These are phyloP conservation scores for Ctenomys sociabilis DNA, from an alignment of 2,113 vertebrate species.

Conservation along the genomic window DNA sequence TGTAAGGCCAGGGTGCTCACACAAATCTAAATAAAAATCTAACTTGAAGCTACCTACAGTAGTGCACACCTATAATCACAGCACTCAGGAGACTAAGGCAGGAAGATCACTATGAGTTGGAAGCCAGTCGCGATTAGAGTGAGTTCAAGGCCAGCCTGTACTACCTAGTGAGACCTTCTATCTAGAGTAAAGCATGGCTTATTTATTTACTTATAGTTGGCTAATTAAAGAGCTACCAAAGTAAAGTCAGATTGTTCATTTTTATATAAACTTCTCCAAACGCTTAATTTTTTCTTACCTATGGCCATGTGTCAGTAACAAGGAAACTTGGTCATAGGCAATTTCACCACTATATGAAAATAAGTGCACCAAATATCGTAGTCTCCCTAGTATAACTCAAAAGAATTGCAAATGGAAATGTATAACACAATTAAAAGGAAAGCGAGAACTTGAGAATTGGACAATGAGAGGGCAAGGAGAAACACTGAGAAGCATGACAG, in stretches of 20 bases:
- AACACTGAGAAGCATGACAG: no score
- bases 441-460: no score
- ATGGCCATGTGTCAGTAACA: background rate
- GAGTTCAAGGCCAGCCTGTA: background rate
- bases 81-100: background rate
- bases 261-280: conserved; percentile 32
- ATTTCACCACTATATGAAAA: background rate
- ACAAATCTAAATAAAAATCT: conserved; percentile 8
- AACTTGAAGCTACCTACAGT: background rate
- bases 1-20: background rate
- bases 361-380: no score
- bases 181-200: background rate
- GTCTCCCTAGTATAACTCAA: no score
- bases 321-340: background rate
- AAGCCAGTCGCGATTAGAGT: background rate
- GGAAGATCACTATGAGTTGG: background rate
- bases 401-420: no score
- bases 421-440: no score
- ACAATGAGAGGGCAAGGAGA: no score
- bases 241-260: background rate
- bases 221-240: background rate
- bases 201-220: no score
- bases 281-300: conserved; percentile 10
- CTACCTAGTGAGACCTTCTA: background rate
- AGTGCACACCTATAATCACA: background rate